Conservation (phyloP, 2,113 vertebrate species). For the Willisornis vidua region DNA sequence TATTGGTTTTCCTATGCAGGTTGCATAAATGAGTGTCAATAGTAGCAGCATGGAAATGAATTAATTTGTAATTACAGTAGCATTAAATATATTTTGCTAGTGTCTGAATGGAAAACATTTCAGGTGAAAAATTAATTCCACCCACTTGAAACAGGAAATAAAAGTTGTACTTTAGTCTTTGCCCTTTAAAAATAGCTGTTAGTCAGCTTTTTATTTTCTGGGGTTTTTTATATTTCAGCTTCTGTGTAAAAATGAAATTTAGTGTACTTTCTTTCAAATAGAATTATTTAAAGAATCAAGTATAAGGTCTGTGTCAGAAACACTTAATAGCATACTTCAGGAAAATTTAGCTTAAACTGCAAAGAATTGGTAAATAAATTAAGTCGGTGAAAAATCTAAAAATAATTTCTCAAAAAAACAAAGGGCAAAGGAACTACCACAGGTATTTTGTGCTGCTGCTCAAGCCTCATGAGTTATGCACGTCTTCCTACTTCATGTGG, state of each 20-base stretch:
- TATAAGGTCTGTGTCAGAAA: neutral
- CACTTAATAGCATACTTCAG: neutral
- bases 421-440: neutral
- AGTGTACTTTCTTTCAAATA: neutral
- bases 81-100: slow-evolving; percentile 28
- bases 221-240: neutral
- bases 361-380: neutral
- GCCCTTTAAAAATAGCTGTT: slow-evolving; percentile 22
- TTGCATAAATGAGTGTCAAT: slow-evolving; percentile 16
- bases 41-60: slow-evolving; percentile 18
- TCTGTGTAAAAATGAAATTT: neutral
- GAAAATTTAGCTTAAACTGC: neutral
- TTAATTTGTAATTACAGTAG: slow-evolving; percentile 29
- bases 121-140: slow-evolving; percentile 47
- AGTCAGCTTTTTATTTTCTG: neutral
- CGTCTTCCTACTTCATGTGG: neutral
- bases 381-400: neutral
- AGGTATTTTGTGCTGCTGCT: neutral
- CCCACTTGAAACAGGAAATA: slow-evolving; percentile 33
- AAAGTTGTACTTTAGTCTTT: slow-evolving; percentile 6
- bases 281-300: neutral
- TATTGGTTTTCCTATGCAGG: neutral
- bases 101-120: slow-evolving; percentile 25
- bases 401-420: neutral
- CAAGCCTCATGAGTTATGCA: neutral